phyloP scores from a whole-genome alignment of 2,797 vertebrate genomes.

The Cetoscarus ocellatus region DNA sequence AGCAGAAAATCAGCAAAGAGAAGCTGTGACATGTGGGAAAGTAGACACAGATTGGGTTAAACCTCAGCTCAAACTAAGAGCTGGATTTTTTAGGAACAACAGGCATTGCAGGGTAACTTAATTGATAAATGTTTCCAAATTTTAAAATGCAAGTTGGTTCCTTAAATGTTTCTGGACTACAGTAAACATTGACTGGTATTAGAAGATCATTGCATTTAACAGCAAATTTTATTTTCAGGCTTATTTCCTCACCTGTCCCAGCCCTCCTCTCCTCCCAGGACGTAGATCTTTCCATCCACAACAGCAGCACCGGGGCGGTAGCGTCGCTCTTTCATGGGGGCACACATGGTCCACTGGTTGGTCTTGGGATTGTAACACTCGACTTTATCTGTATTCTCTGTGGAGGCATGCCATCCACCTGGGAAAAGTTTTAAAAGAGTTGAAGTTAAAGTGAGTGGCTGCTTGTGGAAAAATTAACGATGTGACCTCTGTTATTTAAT shows the following conservation, averaged over 20 bases:
- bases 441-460: no score
- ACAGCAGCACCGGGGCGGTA: slow-evolving; percentile 86
- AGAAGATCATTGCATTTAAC: not conserved
- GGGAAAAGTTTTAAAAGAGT: not conserved
- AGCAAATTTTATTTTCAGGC: not conserved
- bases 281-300: slow-evolving; percentile 87
- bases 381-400: slow-evolving; percentile 89
- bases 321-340: slow-evolving; percentile 88
- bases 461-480: no score
- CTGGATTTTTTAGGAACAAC: no score
- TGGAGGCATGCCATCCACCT: slow-evolving; percentile 89
- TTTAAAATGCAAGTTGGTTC: no score
- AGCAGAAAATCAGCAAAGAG: no score
- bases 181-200: not conserved
- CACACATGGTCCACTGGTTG: slow-evolving; percentile 88
- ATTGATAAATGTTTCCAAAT: not conserved
- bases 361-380: slow-evolving; percentile 87
- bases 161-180: not conserved
- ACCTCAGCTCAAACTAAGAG: no score
- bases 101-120: not conserved
- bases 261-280: slow-evolving; percentile 87
- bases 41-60: no score
- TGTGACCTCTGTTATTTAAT: no score
- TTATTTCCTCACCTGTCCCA: slow-evolving; percentile 84
- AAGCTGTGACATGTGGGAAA: no score